These are phyloP conservation scores for Cyprinodon diabolis DNA, from an alignment of 2,797 vertebrate species.

Conservation along the genomic window DNA sequence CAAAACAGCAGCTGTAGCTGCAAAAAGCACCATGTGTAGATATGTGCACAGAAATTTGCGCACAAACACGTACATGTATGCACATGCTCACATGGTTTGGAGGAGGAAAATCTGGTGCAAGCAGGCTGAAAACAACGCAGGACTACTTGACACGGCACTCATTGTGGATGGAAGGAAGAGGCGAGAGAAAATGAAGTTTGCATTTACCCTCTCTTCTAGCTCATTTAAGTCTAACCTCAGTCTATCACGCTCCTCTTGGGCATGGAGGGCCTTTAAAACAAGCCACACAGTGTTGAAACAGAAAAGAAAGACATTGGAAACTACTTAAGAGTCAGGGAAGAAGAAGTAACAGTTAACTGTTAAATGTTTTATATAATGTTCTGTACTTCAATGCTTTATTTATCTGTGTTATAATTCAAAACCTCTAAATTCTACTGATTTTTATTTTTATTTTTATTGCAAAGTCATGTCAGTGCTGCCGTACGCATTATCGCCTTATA, in stretches of 20 bases:
- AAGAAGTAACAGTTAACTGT: constrained; percentile 36
- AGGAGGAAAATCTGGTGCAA: constrained; percentile 67
- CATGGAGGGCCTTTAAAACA: constrained; percentile 84
- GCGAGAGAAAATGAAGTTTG: constrained; percentile 68
- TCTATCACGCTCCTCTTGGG: constrained; percentile 88
- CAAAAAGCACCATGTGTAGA: constrained; percentile 36
- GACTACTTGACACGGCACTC: constrained; percentile 70
- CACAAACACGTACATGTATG: constrained; percentile 61
- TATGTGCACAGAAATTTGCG: constrained; percentile 53
- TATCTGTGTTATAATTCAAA: background rate
- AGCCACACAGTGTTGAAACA: constrained; percentile 76
- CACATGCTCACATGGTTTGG: constrained; percentile 58
- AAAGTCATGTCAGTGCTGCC: background rate
- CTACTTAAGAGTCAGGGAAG: constrained; percentile 30
- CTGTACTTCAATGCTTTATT: background rate
- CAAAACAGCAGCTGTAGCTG: constrained; percentile 59
- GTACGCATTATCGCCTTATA: too few species aligned
- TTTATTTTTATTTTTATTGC: too few species aligned
- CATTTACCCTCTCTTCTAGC: constrained; percentile 91
- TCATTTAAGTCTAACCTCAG: constrained; percentile 90
- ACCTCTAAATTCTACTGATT: background rate
- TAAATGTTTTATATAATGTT: background rate
- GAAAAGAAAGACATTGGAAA: constrained; percentile 56
- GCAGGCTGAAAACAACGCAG: constrained; percentile 69
- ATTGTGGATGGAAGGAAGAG: constrained; percentile 52